phyloP scores from a whole-genome alignment of 1,140 invertebrate species.

The Drosophila tsacasi region DNA sequence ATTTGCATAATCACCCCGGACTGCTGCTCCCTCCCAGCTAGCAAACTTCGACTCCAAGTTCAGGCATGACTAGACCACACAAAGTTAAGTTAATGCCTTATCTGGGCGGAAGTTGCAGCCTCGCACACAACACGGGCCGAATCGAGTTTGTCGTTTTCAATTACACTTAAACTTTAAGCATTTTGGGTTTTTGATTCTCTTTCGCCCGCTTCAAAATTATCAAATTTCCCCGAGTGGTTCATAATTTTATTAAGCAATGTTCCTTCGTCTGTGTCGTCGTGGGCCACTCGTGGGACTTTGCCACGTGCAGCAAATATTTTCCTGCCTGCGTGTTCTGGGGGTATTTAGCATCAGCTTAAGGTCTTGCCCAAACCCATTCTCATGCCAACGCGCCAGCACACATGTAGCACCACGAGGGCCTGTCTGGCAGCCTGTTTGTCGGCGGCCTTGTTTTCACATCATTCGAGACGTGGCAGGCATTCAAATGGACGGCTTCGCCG shows the following conservation, averaged over 20 bases:
- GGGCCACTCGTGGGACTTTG: conserved; percentile 47
- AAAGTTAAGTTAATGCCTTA: conserved; percentile 66
- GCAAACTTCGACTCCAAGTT: conserved; percentile 53
- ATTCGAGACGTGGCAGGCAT: conserved; percentile 67
- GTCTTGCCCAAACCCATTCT: not conserved
- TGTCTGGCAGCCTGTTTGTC: conserved; percentile 19
- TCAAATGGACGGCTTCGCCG: conserved; percentile 50
- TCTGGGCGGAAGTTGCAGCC: conserved; percentile 27
- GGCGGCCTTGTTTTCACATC: conserved; percentile 66
- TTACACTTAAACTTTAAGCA: conserved; percentile 71
- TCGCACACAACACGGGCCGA: not conserved
- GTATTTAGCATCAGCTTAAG: conserved; percentile 41
- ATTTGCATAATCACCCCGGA: conserved; percentile 5
- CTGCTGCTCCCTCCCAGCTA: not conserved
- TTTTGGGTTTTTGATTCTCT: conserved; percentile 37
- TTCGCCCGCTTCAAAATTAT: conserved; percentile 34
- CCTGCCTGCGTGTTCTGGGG: conserved; percentile 21
- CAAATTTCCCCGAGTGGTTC: conserved; percentile 54
- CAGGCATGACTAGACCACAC: conserved; percentile 52
- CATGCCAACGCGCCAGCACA: not conserved
- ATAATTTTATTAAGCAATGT: conserved; percentile 67
- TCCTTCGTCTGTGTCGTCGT: conserved; percentile 20
- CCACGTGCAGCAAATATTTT: conserved; percentile 64
- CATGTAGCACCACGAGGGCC: conserved; percentile 5
- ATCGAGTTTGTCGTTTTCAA: conserved; percentile 62